Evolutionary conservation across 2,797 vertebrate genomes (phyloP).

Genomic region (Enteromius paludinosus): DNA sequence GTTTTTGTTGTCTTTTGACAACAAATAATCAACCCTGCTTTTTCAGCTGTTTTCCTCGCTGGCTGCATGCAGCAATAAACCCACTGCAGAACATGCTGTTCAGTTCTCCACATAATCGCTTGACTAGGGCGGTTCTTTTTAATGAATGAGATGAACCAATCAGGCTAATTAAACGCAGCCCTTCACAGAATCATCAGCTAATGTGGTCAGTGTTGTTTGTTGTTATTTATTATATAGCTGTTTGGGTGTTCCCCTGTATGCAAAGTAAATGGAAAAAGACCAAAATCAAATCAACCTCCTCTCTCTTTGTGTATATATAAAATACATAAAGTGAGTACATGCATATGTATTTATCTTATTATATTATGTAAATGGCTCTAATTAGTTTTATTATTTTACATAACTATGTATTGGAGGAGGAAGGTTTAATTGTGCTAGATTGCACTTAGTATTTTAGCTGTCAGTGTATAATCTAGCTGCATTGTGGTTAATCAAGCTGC

Average conservation of each 20-base stretch:
- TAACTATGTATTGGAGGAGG: background rate
- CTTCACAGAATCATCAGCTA: background rate
- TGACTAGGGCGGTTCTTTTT: background rate
- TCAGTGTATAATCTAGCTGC: background rate
- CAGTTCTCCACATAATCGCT: background rate
- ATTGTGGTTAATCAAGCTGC: background rate
- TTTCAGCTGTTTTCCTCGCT: background rate
- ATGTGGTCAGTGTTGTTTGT: background rate
- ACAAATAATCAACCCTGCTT: background rate
- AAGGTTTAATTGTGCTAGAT: background rate
- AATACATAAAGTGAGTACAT: too few relatives aligned
- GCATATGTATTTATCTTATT: background rate
- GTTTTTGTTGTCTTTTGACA: background rate
- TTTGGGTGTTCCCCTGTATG: background rate
- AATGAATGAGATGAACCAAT: conserved; percentile 1
- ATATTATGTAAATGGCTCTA: background rate
- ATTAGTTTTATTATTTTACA: background rate
- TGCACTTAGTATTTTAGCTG: background rate
- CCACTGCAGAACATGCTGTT: background rate
- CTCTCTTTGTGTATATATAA: background rate
- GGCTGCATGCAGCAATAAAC: background rate
- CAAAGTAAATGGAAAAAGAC: background rate
- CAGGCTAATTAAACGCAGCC: background rate
- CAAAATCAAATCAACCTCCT: background rate
- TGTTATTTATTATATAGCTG: background rate